Conservation (phyloP, 2,888 invertebrate genomes). For the Abscondita cerata region DNA sequence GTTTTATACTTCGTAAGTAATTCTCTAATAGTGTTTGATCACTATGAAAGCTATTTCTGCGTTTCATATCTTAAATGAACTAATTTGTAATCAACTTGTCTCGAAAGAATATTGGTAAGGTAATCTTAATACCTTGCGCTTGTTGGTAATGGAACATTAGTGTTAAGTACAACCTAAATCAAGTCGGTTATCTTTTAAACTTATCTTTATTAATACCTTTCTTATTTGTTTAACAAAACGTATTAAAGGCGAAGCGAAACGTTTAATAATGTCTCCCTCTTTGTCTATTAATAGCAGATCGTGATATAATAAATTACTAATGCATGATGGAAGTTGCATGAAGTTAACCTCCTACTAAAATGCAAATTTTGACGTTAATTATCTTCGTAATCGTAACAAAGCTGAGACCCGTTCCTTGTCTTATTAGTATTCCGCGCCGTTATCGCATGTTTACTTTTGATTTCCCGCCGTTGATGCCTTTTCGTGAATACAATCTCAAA, state of each 20-base stretch:
- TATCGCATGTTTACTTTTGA: constrained; percentile 51
- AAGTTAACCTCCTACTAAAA: constrained; percentile 51
- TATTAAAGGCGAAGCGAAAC: constrained; percentile 12
- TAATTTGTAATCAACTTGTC: constrained; percentile 3
- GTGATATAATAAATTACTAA: constrained; percentile 48
- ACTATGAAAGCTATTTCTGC: not conserved
- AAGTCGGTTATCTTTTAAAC: constrained; percentile 16
- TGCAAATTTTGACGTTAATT: constrained; percentile 53
- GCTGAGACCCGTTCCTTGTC: constrained; percentile 39
- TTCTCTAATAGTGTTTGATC: no score
- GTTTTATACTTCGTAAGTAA: no score
- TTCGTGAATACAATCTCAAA: constrained; percentile 32
- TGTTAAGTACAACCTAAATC: constrained; percentile 19
- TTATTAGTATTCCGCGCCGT: constrained; percentile 52
- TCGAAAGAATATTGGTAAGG: constrained; percentile 5
- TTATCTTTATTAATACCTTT: constrained; percentile 29
- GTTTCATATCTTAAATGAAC: not conserved
- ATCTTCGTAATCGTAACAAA: constrained; percentile 38
- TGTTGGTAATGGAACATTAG: constrained; percentile 7
- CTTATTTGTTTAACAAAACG: constrained; percentile 23
- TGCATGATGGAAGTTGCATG: constrained; percentile 50
- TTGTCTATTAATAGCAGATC: constrained; percentile 32
- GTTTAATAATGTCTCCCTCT: constrained; percentile 26
- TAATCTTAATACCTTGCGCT: constrained; percentile 18
- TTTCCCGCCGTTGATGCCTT: constrained; percentile 38